Evolutionary conservation across 2,888 invertebrate species (phyloP), one percentile per base, ranked within the genome.

Genomic region (Prosopocoilus inquinatus): DNA sequence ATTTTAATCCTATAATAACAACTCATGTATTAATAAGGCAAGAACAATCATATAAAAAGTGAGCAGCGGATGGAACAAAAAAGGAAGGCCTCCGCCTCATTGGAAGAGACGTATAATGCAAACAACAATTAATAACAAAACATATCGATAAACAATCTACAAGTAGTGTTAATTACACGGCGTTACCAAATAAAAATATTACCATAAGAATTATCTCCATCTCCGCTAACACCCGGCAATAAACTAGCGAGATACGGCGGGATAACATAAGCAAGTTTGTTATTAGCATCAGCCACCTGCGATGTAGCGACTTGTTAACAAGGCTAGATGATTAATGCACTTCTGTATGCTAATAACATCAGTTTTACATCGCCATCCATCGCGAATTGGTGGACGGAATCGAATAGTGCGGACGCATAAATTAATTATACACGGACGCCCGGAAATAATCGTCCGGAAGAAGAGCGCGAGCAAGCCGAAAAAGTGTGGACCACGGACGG

Each of bases 261-360:
- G 58, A 58, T 58, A 58, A 56, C 58, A 53, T 53, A 55, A 55
- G 52, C 58, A 53, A 53, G 58, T 58, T 58, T 58, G 58, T 56
- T 58, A 58, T 58, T 55, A 58, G 58, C 55, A 53, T 59, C 60
- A 64, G 61, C 64, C 64, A 66, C 64, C 63, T 64, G 64, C 62
- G 55, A 60, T 59, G 63, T 60, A 59, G 59, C 58, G 60, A 61
- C 57, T 63, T 66, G 66, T 64, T 64, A 66, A 66, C 64, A 65
- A 64, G 64, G 58, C 57, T 47, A 45, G 61, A 64, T 66, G 66
- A 66, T 64, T 64, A 66, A 66, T 66, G 63, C 63, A 58, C 64
- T 61, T 54, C 64, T 60, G 61, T 66, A 66, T 66, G 66, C 63
- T 64, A 66, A 66, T 66, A 64, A 57, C 60, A 48, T 39, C 50